Conservation (phyloP, 2,888 invertebrate species). For the Hermaeophaga mercurialis region DNA sequence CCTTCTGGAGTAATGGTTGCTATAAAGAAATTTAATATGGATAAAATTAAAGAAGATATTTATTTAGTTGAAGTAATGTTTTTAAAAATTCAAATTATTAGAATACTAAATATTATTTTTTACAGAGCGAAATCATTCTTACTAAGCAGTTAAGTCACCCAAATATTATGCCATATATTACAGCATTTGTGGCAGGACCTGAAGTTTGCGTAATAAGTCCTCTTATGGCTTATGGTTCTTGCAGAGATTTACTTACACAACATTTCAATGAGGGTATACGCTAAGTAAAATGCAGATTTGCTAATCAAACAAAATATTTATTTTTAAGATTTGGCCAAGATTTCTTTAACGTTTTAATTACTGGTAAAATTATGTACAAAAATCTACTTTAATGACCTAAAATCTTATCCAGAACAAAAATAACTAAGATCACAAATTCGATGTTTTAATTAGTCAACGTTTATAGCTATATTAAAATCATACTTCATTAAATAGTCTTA, state of each 20-base stretch:
- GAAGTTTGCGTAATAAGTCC: conserved; percentile 83
- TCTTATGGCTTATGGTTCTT: conserved; percentile 84
- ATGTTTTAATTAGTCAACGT: too few species aligned
- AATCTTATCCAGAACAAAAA: too few species aligned
- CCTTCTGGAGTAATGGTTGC: conserved; percentile 71
- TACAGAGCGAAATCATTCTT: conserved; percentile 76
- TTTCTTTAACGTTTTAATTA: too few species aligned
- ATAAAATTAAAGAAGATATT: conserved; percentile 69
- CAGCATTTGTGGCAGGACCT: conserved; percentile 77
- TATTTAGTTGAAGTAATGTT: conserved; percentile 61
- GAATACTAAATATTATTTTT: neutral
- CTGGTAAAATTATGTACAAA: too few species aligned
- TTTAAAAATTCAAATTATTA: neutral
- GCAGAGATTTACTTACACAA: conserved; percentile 75
- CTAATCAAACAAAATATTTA: too few species aligned
- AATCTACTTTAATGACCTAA: too few species aligned
- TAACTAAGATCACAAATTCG: too few species aligned
- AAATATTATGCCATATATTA: conserved; percentile 76
- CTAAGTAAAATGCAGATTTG: too few species aligned
- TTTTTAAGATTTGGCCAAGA: too few species aligned
- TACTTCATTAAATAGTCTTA: too few species aligned
- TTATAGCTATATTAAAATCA: too few species aligned
- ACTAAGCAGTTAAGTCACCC: conserved; percentile 79
- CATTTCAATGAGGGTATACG: conserved; percentile 67
- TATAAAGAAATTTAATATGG: conserved; percentile 77